phyloP scores from a whole-genome alignment of 2,113 vertebrate genomes.

The Psilopsiagon aurifrons region DNA sequence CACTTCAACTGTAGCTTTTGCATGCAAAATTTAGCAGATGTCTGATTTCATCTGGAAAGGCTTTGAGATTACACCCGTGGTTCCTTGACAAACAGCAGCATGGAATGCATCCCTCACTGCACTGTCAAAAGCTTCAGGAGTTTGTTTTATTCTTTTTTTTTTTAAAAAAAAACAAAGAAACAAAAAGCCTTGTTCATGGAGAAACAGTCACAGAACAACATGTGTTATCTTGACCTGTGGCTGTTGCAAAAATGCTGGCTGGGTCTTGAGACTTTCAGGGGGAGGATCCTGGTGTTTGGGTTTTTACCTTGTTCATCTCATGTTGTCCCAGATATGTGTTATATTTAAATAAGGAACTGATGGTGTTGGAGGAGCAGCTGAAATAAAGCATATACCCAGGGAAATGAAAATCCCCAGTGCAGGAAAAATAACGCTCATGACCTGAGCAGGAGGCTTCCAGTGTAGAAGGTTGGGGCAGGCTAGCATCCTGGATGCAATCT shows the following conservation, averaged over 20 bases:
- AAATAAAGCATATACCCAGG: neutral
- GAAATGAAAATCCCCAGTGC: neutral
- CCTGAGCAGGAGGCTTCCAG: rapidly evolving
- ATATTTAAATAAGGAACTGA: neutral
- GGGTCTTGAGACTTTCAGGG: neutral
- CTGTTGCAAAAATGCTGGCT: neutral
- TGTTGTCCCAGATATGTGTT: neutral
- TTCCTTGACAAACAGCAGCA: conserved; percentile 1
- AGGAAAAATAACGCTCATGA: neutral
- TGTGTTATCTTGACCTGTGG: neutral
- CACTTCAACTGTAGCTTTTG: conserved; percentile 40
- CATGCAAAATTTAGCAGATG: conserved; percentile 66
- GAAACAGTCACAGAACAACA: neutral
- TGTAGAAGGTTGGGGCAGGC: neutral
- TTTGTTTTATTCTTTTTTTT: neutral
- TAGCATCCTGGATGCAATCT: neutral
- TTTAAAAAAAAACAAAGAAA: neutral
- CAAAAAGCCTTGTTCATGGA: neutral
- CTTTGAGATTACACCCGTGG: neutral
- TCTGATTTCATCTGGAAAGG: conserved; percentile 52
- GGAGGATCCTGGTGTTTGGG: neutral
- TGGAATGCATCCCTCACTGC: neutral
- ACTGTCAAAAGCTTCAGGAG: neutral
- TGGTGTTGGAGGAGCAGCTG: neutral
- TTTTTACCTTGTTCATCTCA: neutral